A percentile compares a stretch with the other conserved stretches of the same genome.
phyloP scores from a whole-genome alignment of 2,888 invertebrate genomes.

The Watsonalla binaria region DNA sequence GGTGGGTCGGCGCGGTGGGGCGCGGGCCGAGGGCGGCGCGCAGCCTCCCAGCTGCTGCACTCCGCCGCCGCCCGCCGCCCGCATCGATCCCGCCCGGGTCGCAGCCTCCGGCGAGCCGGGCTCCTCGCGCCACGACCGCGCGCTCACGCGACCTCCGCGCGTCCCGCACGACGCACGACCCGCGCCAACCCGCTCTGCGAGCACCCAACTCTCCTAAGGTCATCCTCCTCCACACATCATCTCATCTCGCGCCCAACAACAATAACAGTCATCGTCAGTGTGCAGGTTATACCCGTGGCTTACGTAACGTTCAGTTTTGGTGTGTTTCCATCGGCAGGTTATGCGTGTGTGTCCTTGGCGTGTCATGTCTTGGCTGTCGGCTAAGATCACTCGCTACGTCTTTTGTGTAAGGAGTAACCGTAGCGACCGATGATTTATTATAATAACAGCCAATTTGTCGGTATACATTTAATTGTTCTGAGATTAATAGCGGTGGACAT shows the following conservation, averaged over 20 bases:
- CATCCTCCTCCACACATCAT: conserved; percentile 47
- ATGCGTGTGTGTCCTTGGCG: conserved; percentile 43
- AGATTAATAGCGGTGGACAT: not conserved
- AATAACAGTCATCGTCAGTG: conserved; percentile 48
- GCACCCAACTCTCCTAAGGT: conserved; percentile 40
- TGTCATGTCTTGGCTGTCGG: not conserved
- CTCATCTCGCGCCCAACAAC: conserved; percentile 51
- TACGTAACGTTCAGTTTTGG: conserved; percentile 61
- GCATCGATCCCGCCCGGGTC: conserved; percentile 73
- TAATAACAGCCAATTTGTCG: no score
- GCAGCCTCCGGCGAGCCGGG: conserved; percentile 53
- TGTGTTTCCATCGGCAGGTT: conserved; percentile 58
- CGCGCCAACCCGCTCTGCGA: conserved; percentile 36
- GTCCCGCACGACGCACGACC: conserved; percentile 44
- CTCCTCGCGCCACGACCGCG: conserved; percentile 49
- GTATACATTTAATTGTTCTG: no score
- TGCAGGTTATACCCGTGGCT: conserved; percentile 59
- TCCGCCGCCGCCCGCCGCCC: conserved; percentile 76
- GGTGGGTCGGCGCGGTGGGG: conserved; percentile 23
- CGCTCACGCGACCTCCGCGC: conserved; percentile 49
- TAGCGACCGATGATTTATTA: not conserved
- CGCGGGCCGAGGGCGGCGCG: conserved; percentile 53
- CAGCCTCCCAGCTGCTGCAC: conserved; percentile 68
- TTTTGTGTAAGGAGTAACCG: not conserved
- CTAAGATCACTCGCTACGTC: not conserved